A percentile compares a stretch with the other conserved stretches of the same genome.
Conservation (phyloP, 2,888 invertebrate genomes). For the Epinotia ramella region DNA sequence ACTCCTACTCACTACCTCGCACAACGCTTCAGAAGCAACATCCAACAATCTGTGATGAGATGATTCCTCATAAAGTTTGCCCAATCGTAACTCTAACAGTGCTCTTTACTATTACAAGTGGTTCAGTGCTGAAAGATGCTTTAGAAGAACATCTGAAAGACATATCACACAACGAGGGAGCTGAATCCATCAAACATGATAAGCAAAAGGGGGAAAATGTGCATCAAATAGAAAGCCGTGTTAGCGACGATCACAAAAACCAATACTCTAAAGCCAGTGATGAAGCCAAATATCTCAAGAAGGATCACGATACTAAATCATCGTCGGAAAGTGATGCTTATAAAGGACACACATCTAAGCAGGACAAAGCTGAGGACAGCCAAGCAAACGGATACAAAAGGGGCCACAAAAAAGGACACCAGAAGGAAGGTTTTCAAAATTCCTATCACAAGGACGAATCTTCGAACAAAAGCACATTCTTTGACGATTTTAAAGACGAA, state of each 20-base stretch:
- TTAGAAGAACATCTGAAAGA: constrained; percentile 81
- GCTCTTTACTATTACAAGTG: constrained; percentile 61
- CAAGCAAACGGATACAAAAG: constrained; percentile 74
- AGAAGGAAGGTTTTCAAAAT: constrained; percentile 88
- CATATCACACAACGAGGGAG: constrained; percentile 72
- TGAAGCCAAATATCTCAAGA: constrained; percentile 78
- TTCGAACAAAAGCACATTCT: constrained; percentile 88
- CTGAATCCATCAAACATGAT: constrained; percentile 74
- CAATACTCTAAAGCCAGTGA: constrained; percentile 79
- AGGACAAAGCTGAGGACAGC: constrained; percentile 78
- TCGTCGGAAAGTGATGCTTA: constrained; percentile 76
- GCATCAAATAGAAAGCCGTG: constrained; percentile 73
- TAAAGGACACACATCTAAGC: constrained; percentile 73
- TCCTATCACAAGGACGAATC: constrained; percentile 89
- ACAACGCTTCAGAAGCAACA: constrained; percentile 59
- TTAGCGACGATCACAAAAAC: constrained; percentile 76
- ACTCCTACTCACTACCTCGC: constrained; percentile 66
- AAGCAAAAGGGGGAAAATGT: constrained; percentile 79
- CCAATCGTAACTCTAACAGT: constrained; percentile 62
- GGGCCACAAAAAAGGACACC: constrained; percentile 88
- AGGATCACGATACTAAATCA: constrained; percentile 77
- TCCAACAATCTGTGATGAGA: constrained; percentile 64
- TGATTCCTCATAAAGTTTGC: constrained; percentile 66
- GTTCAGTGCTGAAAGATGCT: constrained; percentile 75
- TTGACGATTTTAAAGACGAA: constrained; percentile 86